Evolutionary conservation across 2,888 invertebrate species (phyloP), one percentile per base, ranked within the genome.

Genomic region (Agelastica alni): DNA sequence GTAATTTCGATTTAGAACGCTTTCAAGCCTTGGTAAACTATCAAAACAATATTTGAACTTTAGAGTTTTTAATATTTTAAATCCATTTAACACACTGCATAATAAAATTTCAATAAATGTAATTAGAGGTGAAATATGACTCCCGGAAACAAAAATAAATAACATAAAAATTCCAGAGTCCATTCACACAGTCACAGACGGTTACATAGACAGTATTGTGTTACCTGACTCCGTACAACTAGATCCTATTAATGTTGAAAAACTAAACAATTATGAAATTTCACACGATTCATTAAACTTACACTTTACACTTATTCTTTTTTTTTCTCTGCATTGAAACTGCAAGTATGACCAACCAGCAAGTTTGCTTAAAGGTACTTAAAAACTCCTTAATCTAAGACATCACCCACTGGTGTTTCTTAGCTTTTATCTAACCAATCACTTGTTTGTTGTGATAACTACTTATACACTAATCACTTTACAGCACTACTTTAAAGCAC

Each of bases 111-210:
- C 22, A 14, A 4, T 39, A 3, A 18, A 39, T 10, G 10, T 39
- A 20, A 12, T 4, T 9, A 41, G n/a, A 7, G 41, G 41, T 5
- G 26, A 22, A 22, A 26, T 41, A 41, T 2, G 18, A 10, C 9
- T 41, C 3, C 41, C 41, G 10, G 26, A 26, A 41, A 22, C 18
- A 10, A 26, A 22, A 22, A 41, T 41, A 22, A 41, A 22, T 9
- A 22, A 41, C 9, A 41, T 41, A 22, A 10, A 39, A 39, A 18
- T 22, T 22, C 22, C 22, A 13, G 22, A 20, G 13, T 22, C 22
- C 4, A 22, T 41, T 10, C 20, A 41, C 12, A 10, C 4, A 5
- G 41, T 41, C 4, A 41, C 20, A 10, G 13, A 41, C 22, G 41
- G 22, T 10, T 41, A 41, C 22, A 41, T 22, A 5, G 39, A 39